Conservation (phyloP, 2,888 invertebrate genomes). For the Drosophila seclusa region DNA sequence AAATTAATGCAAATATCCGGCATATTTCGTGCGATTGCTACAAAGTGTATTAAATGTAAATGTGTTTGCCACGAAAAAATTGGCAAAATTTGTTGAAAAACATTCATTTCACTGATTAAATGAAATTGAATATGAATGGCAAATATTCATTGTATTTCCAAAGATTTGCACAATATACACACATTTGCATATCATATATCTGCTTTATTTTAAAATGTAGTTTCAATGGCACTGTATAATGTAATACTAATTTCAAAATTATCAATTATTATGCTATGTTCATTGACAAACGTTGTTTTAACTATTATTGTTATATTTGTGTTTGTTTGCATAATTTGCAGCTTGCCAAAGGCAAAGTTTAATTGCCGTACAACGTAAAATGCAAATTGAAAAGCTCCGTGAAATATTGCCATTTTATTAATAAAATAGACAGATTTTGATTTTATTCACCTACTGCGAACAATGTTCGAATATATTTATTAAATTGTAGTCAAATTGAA, state of each 20-base stretch:
- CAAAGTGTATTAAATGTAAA: not conserved
- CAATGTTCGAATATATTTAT: not conserved
- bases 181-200: not conserved
- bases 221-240: not conserved
- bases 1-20: conserved; percentile 61
- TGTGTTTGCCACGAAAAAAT: not conserved
- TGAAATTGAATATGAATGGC: not conserved
- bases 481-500: conserved; percentile 13
- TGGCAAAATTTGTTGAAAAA: not conserved
- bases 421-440: not conserved
- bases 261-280: not conserved
- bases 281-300: not conserved
- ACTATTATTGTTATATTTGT: not conserved
- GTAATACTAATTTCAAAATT: not conserved
- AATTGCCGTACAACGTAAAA: conserved; percentile 12
- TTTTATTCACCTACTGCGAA: not conserved
- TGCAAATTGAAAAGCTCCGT: conserved; percentile 10
- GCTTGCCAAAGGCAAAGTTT: not conserved
- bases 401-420: conserved; percentile 18
- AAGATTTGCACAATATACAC: not conserved
- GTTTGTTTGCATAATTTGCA: not conserved
- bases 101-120: not conserved
- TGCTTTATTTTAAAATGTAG: not conserved
- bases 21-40: conserved; percentile 24
- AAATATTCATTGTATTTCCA: not conserved